Evolutionary conservation across 2,888 invertebrate species (phyloP).

Genomic region (Melieria crassipennis): DNA sequence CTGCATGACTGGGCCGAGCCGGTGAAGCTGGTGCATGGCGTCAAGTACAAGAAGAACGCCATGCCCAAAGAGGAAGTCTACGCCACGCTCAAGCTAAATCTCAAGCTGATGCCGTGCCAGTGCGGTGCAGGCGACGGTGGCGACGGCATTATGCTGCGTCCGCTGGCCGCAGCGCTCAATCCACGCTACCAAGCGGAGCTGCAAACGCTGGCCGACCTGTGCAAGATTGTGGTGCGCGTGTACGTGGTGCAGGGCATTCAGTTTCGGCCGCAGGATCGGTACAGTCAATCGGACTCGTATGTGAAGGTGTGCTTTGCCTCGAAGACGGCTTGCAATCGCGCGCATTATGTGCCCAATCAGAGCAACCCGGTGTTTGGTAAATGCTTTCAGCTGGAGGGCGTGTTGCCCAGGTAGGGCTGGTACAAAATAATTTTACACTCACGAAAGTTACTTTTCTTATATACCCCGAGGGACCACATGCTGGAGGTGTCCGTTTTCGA

Average conservation of each 20-base stretch:
- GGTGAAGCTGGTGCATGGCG: conserved; percentile 71
- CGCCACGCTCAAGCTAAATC: conserved; percentile 59
- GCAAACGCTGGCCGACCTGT: conserved; percentile 47
- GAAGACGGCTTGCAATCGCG: conserved; percentile 73
- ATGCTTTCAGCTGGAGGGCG: conserved; percentile 66
- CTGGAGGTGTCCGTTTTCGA: conserved; percentile 81
- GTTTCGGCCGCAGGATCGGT: conserved; percentile 76
- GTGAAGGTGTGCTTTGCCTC: conserved; percentile 76
- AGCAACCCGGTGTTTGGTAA: conserved; percentile 86
- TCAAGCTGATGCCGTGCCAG: conserved; percentile 55
- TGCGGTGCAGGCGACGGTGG: conserved; percentile 42
- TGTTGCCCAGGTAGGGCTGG: conserved; percentile 53
- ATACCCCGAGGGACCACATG: conserved; percentile 71
- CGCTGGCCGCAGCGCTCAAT: conserved; percentile 47
- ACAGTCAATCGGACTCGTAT: conserved; percentile 82
- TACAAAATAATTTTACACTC: neutral
- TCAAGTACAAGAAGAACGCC: conserved; percentile 56
- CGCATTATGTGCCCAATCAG: conserved; percentile 76
- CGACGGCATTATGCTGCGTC: conserved; percentile 46
- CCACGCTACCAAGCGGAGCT: conserved; percentile 49
- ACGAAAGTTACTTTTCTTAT: conserved; percentile 1
- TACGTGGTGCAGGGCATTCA: conserved; percentile 80
- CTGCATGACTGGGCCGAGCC: conserved; percentile 75
- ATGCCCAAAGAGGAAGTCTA: conserved; percentile 65
- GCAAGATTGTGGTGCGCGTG: conserved; percentile 70